These are phyloP conservation scores for Laspeyria flexula DNA, from an alignment of 2,888 invertebrate species.

Conservation along the genomic window DNA sequence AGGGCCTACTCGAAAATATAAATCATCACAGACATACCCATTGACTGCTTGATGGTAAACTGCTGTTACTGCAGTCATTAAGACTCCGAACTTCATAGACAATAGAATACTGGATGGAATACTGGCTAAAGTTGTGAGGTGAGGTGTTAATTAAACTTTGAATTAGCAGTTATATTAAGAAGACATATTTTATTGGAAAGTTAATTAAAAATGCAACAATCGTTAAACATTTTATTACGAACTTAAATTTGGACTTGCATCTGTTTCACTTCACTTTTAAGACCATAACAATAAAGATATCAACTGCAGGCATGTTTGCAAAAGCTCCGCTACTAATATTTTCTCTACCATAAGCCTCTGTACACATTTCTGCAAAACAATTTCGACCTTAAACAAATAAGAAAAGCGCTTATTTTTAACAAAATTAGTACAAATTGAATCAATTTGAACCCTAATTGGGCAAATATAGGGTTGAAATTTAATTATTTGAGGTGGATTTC, in stretches of 20 bases:
- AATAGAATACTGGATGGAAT: too few species aligned
- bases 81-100: too few species aligned
- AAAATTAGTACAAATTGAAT: conserved; percentile 24
- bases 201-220: background rate
- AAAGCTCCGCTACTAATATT: conserved; percentile 58
- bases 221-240: background rate
- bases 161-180: too few species aligned
- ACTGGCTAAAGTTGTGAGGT: too few species aligned
- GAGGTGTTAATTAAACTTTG: too few species aligned
- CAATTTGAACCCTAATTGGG: conserved; percentile 40
- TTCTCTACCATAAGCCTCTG: conserved; percentile 49
- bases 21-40: too few species aligned
- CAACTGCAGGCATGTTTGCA: conserved; percentile 58
- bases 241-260: conserved; percentile 20
- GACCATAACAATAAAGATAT: conserved; percentile 68
- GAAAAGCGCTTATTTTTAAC: conserved; percentile 58
- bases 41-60: too few species aligned
- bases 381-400: conserved; percentile 54
- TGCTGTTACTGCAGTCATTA: too few species aligned
- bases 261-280: conserved; percentile 36
- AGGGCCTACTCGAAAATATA: too few species aligned
- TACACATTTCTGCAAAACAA: conserved; percentile 54
- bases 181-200: background rate
- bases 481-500: conserved; percentile 28
- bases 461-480: conserved; percentile 48